Conservation (phyloP, 2,797 vertebrate genomes). For the Onychomys leucogaster region DNA sequence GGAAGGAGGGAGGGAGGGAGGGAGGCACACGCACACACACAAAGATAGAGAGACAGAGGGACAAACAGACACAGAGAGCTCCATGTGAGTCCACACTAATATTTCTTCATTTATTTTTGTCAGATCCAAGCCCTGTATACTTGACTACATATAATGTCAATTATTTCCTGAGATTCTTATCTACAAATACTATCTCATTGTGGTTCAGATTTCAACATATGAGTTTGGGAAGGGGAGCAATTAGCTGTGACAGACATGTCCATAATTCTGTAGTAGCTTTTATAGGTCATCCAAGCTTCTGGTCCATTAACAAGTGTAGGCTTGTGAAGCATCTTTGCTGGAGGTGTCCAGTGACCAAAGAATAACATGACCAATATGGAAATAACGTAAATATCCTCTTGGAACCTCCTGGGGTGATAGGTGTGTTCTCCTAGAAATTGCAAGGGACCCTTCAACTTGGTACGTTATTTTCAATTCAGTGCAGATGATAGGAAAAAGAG, state of each 20-base stretch:
- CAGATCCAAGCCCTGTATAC: background rate
- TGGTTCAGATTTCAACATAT: background rate
- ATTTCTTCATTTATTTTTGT: background rate
- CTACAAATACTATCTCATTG: background rate
- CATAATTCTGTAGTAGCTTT: background rate
- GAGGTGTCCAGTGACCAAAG: background rate
- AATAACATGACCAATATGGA: background rate
- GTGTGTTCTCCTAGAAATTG: conserved; percentile 75
- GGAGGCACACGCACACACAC: background rate
- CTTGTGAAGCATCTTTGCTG: background rate
- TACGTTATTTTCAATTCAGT: conserved; percentile 74
- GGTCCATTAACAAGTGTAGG: background rate
- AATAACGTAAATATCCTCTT: background rate
- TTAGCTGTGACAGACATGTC: background rate
- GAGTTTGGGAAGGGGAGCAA: too few species aligned
- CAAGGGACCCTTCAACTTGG: conserved; percentile 61
- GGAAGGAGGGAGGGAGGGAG: rapidly evolving
- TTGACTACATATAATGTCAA: background rate
- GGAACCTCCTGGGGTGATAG: conserved; percentile 60
- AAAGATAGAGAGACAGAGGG: background rate
- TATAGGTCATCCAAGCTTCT: background rate
- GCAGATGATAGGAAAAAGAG: conserved; percentile 67
- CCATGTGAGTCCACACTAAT: rapidly evolving
- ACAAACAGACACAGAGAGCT: background rate
- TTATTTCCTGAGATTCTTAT: background rate